These are phyloP conservation scores for Elachura formosa DNA, from an alignment of 2,113 vertebrate species.

Conservation along the genomic window DNA sequence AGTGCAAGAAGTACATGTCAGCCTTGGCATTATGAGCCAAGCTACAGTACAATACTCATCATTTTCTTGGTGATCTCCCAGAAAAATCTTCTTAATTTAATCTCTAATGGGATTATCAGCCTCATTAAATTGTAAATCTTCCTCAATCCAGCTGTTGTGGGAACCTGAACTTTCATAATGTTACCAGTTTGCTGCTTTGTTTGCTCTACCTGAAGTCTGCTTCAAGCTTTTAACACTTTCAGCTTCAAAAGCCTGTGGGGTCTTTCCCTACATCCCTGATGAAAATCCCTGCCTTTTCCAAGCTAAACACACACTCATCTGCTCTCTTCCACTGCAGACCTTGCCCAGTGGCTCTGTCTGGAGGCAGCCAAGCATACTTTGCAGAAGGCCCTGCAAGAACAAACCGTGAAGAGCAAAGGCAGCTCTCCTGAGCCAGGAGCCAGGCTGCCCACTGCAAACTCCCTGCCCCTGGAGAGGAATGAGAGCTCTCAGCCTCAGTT, in stretches of 20 bases:
- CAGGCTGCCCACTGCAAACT: not conserved
- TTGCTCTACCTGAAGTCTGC: not conserved
- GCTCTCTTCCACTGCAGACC: not conserved
- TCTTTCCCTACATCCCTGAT: not conserved
- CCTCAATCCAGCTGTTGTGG: conserved; percentile 32
- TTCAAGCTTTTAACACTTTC: not conserved
- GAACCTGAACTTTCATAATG: conserved; percentile 30
- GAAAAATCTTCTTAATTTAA: conserved; percentile 50
- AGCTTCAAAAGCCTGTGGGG: not conserved
- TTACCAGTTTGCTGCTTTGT: not conserved
- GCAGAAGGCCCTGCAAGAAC: not conserved
- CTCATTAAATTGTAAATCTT: conserved; percentile 33
- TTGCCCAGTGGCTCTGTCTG: not conserved
- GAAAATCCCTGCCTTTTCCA: not conserved
- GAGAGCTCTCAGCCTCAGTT: not conserved
- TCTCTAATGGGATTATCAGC: conserved; percentile 54
- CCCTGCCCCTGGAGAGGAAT: not conserved
- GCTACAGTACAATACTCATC: not conserved
- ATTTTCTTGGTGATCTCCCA: conserved; percentile 37
- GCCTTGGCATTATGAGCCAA: not conserved
- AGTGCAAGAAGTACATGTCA: conserved; percentile 16
- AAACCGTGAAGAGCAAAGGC: not conserved
- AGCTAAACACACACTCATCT: not conserved
- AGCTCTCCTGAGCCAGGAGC: not conserved
- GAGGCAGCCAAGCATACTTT: not conserved